Evolutionary conservation across 2,797 vertebrate genomes (phyloP), one percentile per base, ranked within the genome.

Genomic region (Cephalopachus bancanus): DNA sequence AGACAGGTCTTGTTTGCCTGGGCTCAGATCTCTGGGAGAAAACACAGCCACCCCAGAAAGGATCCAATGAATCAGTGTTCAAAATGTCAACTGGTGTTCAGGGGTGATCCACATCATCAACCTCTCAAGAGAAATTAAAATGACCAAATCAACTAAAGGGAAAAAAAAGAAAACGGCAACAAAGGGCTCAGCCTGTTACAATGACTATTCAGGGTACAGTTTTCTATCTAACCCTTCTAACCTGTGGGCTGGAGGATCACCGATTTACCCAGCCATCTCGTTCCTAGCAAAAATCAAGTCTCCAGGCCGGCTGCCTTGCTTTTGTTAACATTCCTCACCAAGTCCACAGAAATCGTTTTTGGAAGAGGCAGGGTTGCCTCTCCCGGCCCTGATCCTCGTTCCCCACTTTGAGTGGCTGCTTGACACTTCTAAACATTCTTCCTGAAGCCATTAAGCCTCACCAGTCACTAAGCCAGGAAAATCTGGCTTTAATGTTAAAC

Each of bases 401-500:
- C 85, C 22, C 84, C 1, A 51, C 30, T 86, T n/a, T 9, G 59
- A 96, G 88, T 28, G 53, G 49, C 60, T 87, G 55, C 60, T 65
- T 44, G 49, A 87, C 80, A 69, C 89, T 78, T 75, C 64, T 75
- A 76, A 92, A 87, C 80, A 86, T 74, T 85, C 81, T 71, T 93
- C 60, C 91, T 94, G 37, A 93, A 93, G 95, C 85, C 74, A 93
- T 89, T 86, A 93, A 69, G 83, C 37, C 88, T 97, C 93, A 49
- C 60, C 26, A 53, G 64, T 75, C 80, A 94, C 22, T 75, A 89
- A 91, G 83, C 74, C 91, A 81, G 83, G 94, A 97, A 97, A 95
- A 94, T 80, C 92, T 65, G 76, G 71, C 95, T 96, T 87, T 87
- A 44, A 97, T 69, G 51, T 94, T 92, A 57, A 95, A 93, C 16